These are phyloP conservation scores for Trichogramma pretiosum DNA, from an alignment of 1,140 invertebrate species.

Conservation along the genomic window DNA sequence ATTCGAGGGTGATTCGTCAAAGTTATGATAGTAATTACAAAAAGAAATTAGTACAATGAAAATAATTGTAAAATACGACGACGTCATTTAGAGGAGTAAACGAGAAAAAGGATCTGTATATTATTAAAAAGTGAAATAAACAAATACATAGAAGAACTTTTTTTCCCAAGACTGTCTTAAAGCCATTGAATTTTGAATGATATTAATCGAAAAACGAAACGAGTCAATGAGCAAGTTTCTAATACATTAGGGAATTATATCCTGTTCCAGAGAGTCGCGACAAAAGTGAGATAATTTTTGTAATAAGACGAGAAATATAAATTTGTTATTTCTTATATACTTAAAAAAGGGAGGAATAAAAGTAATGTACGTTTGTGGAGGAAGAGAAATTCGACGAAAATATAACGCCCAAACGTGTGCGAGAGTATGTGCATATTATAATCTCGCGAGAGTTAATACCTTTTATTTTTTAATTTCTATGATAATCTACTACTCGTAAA, in stretches of 20 bases:
- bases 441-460: no score
- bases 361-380: no score
- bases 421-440: slow-evolving; percentile 26
- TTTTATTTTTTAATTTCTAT: slow-evolving; percentile 17
- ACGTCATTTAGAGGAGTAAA: no score
- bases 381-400: slow-evolving; percentile 10
- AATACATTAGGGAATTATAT: no score
- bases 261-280: no score
- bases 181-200: slow-evolving; percentile 37
- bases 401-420: slow-evolving; percentile 7
- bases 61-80: no score
- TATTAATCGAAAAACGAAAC: slow-evolving; percentile 26
- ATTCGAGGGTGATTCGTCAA: no score
- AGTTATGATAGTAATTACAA: no score
- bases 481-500: slow-evolving; percentile 7
- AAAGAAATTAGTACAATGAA: slow-evolving; percentile 1
- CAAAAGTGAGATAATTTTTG: slow-evolving; percentile 7
- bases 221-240: slow-evolving; percentile 32
- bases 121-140: background rate
- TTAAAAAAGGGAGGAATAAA: slow-evolving; percentile 1
- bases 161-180: slow-evolving; percentile 39
- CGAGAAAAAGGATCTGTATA: no score
- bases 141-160: background rate
- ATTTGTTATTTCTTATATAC: slow-evolving; percentile 17
- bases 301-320: slow-evolving; percentile 18